A percentile compares a stretch with the other conserved stretches of the same genome.
Conservation (phyloP, 2,888 invertebrate genomes). For the Barypeithes pellucidus region DNA sequence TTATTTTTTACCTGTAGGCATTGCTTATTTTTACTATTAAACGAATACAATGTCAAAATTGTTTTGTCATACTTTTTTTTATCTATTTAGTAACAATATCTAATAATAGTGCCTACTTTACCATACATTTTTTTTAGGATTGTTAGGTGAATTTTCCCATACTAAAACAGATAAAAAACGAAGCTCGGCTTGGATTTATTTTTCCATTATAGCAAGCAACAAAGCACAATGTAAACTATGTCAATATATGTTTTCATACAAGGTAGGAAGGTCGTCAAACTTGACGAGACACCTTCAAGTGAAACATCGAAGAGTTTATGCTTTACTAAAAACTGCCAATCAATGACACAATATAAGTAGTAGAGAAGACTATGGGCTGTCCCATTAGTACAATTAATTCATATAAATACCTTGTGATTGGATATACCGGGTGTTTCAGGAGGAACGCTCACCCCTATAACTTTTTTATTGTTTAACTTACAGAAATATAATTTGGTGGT, state of each 20-base stretch:
- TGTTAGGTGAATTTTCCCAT: neutral
- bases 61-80: too few species aligned
- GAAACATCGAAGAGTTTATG: neutral
- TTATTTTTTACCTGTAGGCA: too few species aligned
- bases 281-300: neutral
- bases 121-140: neutral
- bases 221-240: neutral
- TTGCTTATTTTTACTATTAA: neutral
- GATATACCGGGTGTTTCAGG: too few species aligned
- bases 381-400: too few species aligned
- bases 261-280: neutral
- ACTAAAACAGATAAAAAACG: neutral
- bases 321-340: too few species aligned
- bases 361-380: too few species aligned
- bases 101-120: neutral
- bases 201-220: neutral
- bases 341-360: too few species aligned
- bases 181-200: constrained; percentile 14
- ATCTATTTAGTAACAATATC: too few species aligned
- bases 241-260: neutral
- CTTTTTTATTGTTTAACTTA: too few species aligned
- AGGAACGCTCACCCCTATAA: too few species aligned
- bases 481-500: too few species aligned
- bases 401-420: too few species aligned
- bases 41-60: neutral